Evolutionary conservation across 2,888 invertebrate species (phyloP), one percentile per base, ranked within the genome.

Genomic region (Ellobium chinense): DNA sequence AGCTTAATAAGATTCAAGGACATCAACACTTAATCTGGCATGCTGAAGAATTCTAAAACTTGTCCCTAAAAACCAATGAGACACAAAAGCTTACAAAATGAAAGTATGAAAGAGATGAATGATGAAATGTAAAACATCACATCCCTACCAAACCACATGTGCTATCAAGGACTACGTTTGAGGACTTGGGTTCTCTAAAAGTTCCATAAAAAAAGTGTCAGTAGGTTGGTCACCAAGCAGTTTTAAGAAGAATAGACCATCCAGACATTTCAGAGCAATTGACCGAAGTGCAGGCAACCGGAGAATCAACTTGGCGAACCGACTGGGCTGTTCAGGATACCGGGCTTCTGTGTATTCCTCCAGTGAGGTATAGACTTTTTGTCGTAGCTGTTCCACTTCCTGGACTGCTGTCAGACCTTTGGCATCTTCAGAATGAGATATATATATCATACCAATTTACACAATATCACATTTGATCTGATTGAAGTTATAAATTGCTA

Each of bases 181-280:
- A n/a, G 88, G 85, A 70, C 84, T 87, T 14, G 90, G 91, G 3
- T 86, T 89, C 82, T 91, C 91, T 68, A 93, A 86, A 91, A 93
- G 91, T 84, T 93, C 92, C 86, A 91, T 88, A 18, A 93, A 90
- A 87, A 97, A 97, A 72, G 95, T 95, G 91, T 97, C 96, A 91
- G 99, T 95, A 85, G 96, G 96, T 82, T 95, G 95, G 88, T 98
- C 97, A 56, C 97, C 97, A 89, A 98, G 96, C 83, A 98, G 95
- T 92, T 97, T 96, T 94, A 97, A 97, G 95, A 97, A 97, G 94
- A 97, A 98, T 86, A 98, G 95, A 93, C 98, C 97, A 93, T 99
- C 98, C 91, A 97, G 95, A 94, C 98, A 97, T 94, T 98, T 98
- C 72, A 99, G 95, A 69, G 92, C 92, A 65, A 93, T 93, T 84